Percentiles rank a stretch among this genome's conserved stretches.
These are phyloP conservation scores for Malthinus flaveolus DNA, from an alignment of 2,888 invertebrate species.

Conservation along the genomic window DNA sequence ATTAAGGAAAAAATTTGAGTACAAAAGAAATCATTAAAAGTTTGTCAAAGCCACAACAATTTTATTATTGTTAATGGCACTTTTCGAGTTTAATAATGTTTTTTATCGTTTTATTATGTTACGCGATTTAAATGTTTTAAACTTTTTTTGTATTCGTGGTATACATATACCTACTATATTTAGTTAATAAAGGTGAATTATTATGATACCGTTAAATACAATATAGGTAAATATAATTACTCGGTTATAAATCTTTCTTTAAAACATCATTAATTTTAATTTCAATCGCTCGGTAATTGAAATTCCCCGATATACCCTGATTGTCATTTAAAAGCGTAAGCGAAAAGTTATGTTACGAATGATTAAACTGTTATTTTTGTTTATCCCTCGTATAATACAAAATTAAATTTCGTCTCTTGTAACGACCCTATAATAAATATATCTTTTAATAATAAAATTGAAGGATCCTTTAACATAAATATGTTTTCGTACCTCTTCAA, in stretches of 20 bases:
- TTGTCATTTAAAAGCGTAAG: slow-evolving; percentile 36
- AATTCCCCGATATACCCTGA: slow-evolving; percentile 40
- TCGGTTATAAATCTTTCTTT: slow-evolving; percentile 29
- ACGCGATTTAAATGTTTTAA: slow-evolving; percentile 13
- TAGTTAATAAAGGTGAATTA: slow-evolving; percentile 20
- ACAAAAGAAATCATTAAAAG: slow-evolving; percentile 28
- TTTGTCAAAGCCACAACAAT: slow-evolving; percentile 25
- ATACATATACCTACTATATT: slow-evolving; percentile 6
- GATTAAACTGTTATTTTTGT: slow-evolving; percentile 35
- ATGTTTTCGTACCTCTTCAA: too few species aligned
- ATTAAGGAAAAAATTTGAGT: slow-evolving; percentile 26
- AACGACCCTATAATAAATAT: not conserved
- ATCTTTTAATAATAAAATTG: slow-evolving; percentile 5
- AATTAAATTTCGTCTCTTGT: slow-evolving; percentile 26
- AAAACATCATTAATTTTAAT: slow-evolving; percentile 42
- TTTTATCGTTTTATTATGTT: slow-evolving; percentile 17
- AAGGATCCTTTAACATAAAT: slow-evolving; percentile 10
- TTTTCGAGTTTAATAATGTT: slow-evolving; percentile 20
- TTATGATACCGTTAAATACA: slow-evolving; percentile 21
- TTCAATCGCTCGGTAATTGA: slow-evolving; percentile 43
- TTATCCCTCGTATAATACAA: slow-evolving; percentile 25
- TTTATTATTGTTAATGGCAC: slow-evolving; percentile 21
- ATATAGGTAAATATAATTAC: slow-evolving; percentile 24
- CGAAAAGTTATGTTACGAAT: slow-evolving; percentile 28
- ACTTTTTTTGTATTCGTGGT: slow-evolving; percentile 2